Conservation (phyloP, 1,140 invertebrate genomes). For the Colletes gigas region DNA sequence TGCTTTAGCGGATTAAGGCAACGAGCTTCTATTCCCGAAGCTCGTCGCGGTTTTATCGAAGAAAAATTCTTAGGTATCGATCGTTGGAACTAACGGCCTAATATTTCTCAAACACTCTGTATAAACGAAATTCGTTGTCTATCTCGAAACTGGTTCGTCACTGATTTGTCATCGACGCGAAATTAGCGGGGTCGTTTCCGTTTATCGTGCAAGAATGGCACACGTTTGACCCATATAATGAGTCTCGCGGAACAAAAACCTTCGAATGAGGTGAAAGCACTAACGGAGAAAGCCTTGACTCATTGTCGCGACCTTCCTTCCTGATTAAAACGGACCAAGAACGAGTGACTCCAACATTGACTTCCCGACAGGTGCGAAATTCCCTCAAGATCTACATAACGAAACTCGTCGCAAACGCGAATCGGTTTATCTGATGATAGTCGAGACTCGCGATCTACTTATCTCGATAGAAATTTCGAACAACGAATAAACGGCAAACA, state of each 20-base stretch:
- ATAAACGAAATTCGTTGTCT: no score
- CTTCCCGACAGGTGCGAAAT: not conserved
- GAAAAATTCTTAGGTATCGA: no score
- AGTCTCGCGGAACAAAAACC: not conserved
- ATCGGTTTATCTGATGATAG: not conserved
- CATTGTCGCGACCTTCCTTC: constrained; percentile 3
- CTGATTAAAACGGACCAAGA: not conserved
- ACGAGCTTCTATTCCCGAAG: no score
- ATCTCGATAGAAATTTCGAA: no score
- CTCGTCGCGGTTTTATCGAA: no score
- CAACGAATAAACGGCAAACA: no score
- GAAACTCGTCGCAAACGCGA: constrained; percentile 11
- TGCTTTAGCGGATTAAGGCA: no score
- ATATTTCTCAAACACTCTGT: no score
- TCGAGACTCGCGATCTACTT: no score
- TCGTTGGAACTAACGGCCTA: no score
- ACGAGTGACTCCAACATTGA: not conserved
- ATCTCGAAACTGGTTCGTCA: not conserved
- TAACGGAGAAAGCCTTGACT: constrained; percentile 43
- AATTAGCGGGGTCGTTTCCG: not conserved
- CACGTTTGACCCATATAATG: constrained; percentile 14
- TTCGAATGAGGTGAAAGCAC: constrained; percentile 31
- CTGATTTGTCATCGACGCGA: not conserved
- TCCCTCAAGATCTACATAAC: not conserved
- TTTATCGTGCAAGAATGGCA: not conserved